phyloP scores from a whole-genome alignment of 2,888 invertebrate genomes.

The Cheilosia soror region DNA sequence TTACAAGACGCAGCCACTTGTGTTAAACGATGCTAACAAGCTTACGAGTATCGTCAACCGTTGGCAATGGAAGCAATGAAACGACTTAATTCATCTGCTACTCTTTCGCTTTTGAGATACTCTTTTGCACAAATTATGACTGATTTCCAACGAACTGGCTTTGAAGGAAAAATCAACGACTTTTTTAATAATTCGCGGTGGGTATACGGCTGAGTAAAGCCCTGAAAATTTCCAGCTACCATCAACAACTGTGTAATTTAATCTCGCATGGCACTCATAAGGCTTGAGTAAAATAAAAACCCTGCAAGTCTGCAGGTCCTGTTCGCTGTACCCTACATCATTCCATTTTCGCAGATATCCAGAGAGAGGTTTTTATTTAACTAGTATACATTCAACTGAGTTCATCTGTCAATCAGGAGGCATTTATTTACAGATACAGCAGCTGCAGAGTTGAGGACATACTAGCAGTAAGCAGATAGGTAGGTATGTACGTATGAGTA shows the following conservation, averaged over 20 bases:
- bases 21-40: no score
- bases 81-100: slow-evolving; percentile 16
- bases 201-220: slow-evolving; percentile 5
- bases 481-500: background rate
- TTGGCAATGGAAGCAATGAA: background rate
- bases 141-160: slow-evolving; percentile 25
- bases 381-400: slow-evolving; percentile 36
- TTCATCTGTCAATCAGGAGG: slow-evolving; percentile 60
- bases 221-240: slow-evolving; percentile 1
- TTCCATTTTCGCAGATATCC: background rate
- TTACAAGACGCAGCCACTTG: no score
- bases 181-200: slow-evolving; percentile 37
- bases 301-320: slow-evolving; percentile 1
- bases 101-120: background rate
- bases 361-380: slow-evolving; percentile 26
- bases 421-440: slow-evolving; percentile 52
- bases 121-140: slow-evolving; percentile 31
- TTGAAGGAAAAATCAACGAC: slow-evolving; percentile 5
- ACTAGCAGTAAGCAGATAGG: no score
- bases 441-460: background rate
- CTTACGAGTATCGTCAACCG: background rate
- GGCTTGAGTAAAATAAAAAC: slow-evolving; percentile 33
- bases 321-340: no score
- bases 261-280: slow-evolving; percentile 52
- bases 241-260: slow-evolving; percentile 32